Base-by-base conservation (phyloP, 2,797 vertebrate species). In the Odontamblyopus rebecca region DNA sequence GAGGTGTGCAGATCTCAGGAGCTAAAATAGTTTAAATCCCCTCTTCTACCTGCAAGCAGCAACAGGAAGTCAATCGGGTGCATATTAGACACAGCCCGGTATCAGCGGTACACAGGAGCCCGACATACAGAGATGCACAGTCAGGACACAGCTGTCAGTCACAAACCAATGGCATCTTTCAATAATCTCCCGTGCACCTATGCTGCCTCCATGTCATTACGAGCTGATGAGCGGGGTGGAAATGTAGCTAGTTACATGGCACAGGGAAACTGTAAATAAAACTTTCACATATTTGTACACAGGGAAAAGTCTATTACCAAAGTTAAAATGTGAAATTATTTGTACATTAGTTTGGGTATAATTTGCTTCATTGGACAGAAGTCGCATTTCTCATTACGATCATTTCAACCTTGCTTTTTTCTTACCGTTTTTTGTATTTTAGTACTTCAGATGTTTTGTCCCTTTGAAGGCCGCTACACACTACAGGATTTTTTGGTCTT, bases 1-100 rank as follows among this genome's bases (percentile, higher is more conserved):
- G 89, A 89, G 85, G 87, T 88, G 88, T 88, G 89, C 86, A 89
- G 89, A 91, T 92, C 89, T 85, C 74, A 83, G 76, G 76, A 85
- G 80, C 86, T 89, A 89, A 92, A 93, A 90, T 85, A 88, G 90
- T 89, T 87, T 89, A 89, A 91, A 90, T 91, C 85, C 88, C 74
- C 79, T 74, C 86, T 77, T 79, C 84, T 88, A 89, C 83, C 85
- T 82, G 74, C 72, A 70, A 88, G 83, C 64, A 41, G 84, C 82
- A 79, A 82, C 76, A 82, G 80, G 78, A 86, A 91, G 88, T 89
- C 88, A 89, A 88, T 89, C 87, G 82, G 78, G 72, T 82, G 74
- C 87, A 72, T 84, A 89, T 91, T 91, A 89, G 90, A 91, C 88
- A 92, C 88, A 89, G 86, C 70, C 82, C 15, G 82, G 86, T 92